phyloP scores from a whole-genome alignment of 2,113 vertebrate species.

The Pomatorhinus ruficollis region DNA sequence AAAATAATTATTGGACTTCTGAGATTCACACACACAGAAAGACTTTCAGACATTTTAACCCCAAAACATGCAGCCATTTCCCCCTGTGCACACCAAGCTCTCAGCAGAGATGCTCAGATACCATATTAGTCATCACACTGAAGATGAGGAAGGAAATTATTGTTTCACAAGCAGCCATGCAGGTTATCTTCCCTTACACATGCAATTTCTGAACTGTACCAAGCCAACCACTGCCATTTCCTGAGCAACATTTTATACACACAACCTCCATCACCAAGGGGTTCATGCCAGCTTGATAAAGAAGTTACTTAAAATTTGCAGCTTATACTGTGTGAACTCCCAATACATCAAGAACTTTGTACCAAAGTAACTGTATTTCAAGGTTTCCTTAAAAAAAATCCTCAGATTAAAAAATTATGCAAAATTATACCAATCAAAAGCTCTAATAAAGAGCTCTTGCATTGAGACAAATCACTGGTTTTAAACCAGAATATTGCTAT shows the following conservation, averaged over 20 bases:
- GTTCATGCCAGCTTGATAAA: not conserved
- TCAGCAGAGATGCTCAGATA: not conserved
- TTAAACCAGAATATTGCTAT: not conserved
- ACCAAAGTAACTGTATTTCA: not conserved
- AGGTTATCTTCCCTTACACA: not conserved
- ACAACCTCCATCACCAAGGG: not conserved
- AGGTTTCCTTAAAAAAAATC: not conserved
- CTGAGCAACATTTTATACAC: not conserved
- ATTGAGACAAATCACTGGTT: not conserved
- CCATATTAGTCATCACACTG: not conserved
- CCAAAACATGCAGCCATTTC: not conserved
- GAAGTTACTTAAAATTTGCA: not conserved
- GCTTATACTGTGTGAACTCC: not conserved
- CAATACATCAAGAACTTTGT: not conserved
- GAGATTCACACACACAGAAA: not conserved
- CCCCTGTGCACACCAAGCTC: not conserved
- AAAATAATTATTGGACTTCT: not conserved
- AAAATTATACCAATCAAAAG: not conserved
- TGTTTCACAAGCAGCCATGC: constrained; percentile 2
- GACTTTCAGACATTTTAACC: not conserved
- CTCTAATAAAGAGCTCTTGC: not conserved
- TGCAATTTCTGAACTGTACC: not conserved
- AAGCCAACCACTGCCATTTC: constrained; percentile 24
- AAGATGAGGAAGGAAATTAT: constrained; percentile 50
- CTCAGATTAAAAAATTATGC: not conserved